A percentile compares a stretch with the other conserved stretches of the same genome.
phyloP scores from a whole-genome alignment of 2,888 invertebrate species.

The Brenthis hecate region DNA sequence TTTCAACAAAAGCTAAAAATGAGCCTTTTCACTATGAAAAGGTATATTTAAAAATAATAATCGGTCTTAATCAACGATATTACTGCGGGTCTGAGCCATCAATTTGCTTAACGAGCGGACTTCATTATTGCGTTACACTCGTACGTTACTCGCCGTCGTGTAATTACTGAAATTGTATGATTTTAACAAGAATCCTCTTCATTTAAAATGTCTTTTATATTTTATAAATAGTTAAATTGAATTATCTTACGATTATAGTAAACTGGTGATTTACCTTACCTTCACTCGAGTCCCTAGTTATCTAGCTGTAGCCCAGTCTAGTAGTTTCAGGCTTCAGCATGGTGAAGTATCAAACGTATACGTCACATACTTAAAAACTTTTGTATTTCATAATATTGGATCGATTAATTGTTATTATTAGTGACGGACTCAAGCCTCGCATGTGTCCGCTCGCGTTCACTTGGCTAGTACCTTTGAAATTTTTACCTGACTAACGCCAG shows the following conservation, averaged over 20 bases:
- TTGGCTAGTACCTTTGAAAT: too few species aligned
- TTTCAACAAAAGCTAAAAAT: background rate
- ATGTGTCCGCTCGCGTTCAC: too few species aligned
- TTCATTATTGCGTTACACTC: conserved; percentile 11
- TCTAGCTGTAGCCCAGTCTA: too few species aligned
- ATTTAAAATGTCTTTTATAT: background rate
- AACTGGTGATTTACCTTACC: background rate
- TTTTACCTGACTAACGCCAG: too few species aligned
- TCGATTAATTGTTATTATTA: too few species aligned
- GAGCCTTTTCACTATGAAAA: background rate
- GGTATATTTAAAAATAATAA: conserved; percentile 3
- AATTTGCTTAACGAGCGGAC: conserved; percentile 17
- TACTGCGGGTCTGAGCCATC: conserved; percentile 4
- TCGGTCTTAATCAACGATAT: conserved; percentile 1
- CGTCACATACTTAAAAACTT: too few species aligned
- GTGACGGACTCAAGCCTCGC: too few species aligned
- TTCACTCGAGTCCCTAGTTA: background rate
- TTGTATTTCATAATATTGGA: too few species aligned
- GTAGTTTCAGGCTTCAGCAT: too few species aligned
- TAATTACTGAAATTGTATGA: conserved; percentile 14
- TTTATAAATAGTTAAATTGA: background rate
- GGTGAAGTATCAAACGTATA: too few species aligned
- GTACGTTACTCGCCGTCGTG: background rate
- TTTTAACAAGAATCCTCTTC: conserved; percentile 6
- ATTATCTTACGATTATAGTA: background rate